Evolutionary conservation across 2,888 invertebrate genomes (phyloP).

Genomic region (Nymphalis c-album): DNA sequence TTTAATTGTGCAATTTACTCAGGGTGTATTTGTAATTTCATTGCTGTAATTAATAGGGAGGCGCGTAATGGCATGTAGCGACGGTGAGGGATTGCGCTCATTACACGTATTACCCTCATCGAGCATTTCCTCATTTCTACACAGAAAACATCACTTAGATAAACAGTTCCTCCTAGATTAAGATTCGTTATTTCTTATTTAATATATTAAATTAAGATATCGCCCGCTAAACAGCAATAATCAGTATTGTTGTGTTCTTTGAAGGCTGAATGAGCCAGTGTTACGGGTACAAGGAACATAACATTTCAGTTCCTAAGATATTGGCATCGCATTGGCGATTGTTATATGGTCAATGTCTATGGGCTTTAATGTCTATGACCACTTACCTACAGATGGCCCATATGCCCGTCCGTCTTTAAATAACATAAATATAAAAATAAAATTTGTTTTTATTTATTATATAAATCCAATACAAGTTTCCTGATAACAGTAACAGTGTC

Average conservation of each 20-base stretch:
- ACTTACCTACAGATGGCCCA: background rate
- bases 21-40: conserved; percentile 62
- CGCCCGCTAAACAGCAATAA: background rate
- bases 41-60: conserved; percentile 66
- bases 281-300: too few relatives aligned
- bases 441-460: too few relatives aligned
- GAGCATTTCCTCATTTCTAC: conserved; percentile 46
- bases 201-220: too few relatives aligned
- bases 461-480: too few relatives aligned
- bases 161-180: background rate
- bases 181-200: background rate
- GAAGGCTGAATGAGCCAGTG: too few relatives aligned
- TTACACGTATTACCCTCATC: conserved; percentile 68
- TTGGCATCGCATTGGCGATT: background rate
- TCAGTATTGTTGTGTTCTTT: too few relatives aligned
- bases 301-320: background rate
- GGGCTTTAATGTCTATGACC: background rate
- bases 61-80: conserved; percentile 57
- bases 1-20: conserved; percentile 49
- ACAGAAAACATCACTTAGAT: conserved; percentile 10
- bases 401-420: too few relatives aligned
- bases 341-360: background rate
- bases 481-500: too few relatives aligned
- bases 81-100: conserved; percentile 72
- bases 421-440: too few relatives aligned